Conservation (phyloP, 2,888 invertebrate species). For the Saturnia pavonia region DNA sequence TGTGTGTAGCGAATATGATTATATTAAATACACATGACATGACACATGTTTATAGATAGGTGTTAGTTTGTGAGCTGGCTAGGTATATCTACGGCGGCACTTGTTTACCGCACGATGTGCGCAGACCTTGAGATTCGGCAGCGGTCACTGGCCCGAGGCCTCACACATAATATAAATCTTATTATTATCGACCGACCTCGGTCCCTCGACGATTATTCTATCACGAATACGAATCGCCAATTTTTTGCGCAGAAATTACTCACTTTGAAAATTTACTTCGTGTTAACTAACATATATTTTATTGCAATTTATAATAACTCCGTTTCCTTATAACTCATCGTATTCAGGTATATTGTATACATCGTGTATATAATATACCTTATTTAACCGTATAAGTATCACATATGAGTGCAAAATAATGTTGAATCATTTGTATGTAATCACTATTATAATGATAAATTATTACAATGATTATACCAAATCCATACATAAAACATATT, state of each 20-base stretch:
- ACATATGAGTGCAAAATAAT: neutral
- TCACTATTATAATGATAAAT: neutral
- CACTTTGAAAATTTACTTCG: slow-evolving; percentile 28
- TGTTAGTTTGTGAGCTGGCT: slow-evolving; percentile 21
- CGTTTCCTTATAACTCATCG: neutral
- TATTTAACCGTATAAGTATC: neutral
- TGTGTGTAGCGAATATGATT: neutral
- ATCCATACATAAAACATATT: too few relatives aligned
- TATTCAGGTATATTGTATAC: neutral
- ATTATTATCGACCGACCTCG: slow-evolving; percentile 58
- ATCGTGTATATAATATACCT: neutral
- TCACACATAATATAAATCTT: slow-evolving; percentile 57
- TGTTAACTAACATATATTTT: neutral
- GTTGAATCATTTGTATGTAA: neutral
- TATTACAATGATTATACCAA: neutral
- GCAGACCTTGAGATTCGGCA: slow-evolving; percentile 79
- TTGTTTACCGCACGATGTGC: slow-evolving; percentile 74
- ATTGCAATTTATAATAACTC: neutral
- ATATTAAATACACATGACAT: neutral
- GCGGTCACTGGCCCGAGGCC: slow-evolving; percentile 75
- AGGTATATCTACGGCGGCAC: slow-evolving; percentile 49
- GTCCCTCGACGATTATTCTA: slow-evolving; percentile 43
- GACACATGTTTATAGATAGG: neutral
- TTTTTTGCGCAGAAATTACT: slow-evolving; percentile 54
- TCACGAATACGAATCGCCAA: slow-evolving; percentile 50